Conservation (phyloP, 2,797 vertebrate genomes). For the Poeciliopsis presidionis region DNA sequence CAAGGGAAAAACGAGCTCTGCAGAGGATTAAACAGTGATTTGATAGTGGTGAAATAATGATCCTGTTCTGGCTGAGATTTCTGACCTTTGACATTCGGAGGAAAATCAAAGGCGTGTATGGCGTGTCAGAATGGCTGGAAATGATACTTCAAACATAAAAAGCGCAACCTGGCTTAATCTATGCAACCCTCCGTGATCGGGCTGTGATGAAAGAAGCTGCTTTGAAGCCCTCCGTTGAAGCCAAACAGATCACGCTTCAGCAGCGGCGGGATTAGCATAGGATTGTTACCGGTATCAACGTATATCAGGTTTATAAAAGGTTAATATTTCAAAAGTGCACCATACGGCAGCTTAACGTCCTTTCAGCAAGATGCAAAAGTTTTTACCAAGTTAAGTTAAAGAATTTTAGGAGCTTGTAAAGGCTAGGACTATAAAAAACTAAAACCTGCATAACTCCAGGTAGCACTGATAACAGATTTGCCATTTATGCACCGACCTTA, state of each 20-base stretch:
- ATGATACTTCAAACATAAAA: slow-evolving; percentile 59
- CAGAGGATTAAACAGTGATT: slow-evolving; percentile 56
- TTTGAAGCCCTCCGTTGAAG: slow-evolving; percentile 65
- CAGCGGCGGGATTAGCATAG: slow-evolving; percentile 11
- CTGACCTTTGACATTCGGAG: slow-evolving; percentile 63
- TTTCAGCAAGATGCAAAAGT: not conserved
- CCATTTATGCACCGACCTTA: no score
- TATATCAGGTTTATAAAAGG: not conserved
- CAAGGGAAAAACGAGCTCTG: slow-evolving; percentile 17
- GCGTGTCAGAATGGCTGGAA: slow-evolving; percentile 49
- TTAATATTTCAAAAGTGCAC: not conserved
- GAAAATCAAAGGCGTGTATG: slow-evolving; percentile 57
- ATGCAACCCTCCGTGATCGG: slow-evolving; percentile 25
- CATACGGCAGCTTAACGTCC: not conserved
- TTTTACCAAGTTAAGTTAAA: not conserved
- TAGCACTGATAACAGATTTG: no score
- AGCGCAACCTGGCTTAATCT: slow-evolving; percentile 48
- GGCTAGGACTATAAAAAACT: not conserved
- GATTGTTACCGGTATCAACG: not conserved
- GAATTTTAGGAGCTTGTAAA: not conserved
- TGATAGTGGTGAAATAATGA: slow-evolving; percentile 59
- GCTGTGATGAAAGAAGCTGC: slow-evolving; percentile 56
- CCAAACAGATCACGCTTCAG: slow-evolving; percentile 55
- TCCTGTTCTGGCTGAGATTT: slow-evolving; percentile 49
- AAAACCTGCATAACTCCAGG: not conserved